Evolutionary conservation across 2,888 invertebrate species (phyloP), one percentile per base, ranked within the genome.

Genomic region (Exocentrus adspersus): DNA sequence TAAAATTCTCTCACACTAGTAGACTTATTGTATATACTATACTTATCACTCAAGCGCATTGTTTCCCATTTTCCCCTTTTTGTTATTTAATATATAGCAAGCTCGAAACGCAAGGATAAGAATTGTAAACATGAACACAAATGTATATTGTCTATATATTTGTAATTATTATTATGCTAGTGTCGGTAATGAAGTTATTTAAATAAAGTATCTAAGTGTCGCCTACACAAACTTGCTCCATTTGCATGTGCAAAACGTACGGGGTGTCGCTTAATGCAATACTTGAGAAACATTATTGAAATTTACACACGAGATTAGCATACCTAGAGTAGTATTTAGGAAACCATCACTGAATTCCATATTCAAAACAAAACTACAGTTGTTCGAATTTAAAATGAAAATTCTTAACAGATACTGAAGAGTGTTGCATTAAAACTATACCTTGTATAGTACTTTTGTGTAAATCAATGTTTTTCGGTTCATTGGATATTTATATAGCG

Each of bases 131-230:
- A 69, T 60, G 69, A 71, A 75, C 70, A 76, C 74, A 78, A 78
- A 78, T 79, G 79, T 79, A 79, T 76, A 77, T 76, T 78, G 70
- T 72, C 73, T 78, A 76, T 79, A 79, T 79, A 79, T 79, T 79
- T 80, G 80, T 80, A 80, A 79, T 76, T 78, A 73, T 76, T 78
- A 73, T 74, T 76, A 72, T 73, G 69, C 69, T 77, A 78, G 72
- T 75, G 68, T 72, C 64, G 69, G 74, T 73, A 72, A 71, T 68
- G 70, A 73, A 75, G 70, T 75, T 73, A 70, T 68, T 60, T 52
- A 64, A 67, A 56, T 62, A 48, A 72, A 72, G 69, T 77, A 77
- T 79, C 77, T 80, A 75, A 76, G 72, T 80, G 80, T 80, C 79
- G 79, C 79, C 79, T 79, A 78, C 76, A 79, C 75, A 75, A 74